Conservation (phyloP, 2,888 invertebrate genomes). For the Cordilura impudica region DNA sequence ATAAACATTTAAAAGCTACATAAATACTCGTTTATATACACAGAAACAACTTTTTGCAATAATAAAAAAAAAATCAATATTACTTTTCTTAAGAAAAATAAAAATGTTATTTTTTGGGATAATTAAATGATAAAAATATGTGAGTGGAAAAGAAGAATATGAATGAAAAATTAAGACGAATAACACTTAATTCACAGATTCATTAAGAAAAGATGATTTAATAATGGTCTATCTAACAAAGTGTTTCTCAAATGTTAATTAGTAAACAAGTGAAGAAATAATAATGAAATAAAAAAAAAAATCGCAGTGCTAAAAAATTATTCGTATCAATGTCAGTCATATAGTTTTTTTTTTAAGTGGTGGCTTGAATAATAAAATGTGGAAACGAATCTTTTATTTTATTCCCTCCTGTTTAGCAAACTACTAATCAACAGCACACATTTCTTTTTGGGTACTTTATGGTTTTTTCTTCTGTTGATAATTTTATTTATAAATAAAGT, state of each 20-base stretch:
- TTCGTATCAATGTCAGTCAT: background rate
- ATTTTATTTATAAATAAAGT: background rate
- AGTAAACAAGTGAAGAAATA: background rate
- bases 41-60: background rate
- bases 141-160: constrained; percentile 2
- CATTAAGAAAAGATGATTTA: background rate
- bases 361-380: constrained; percentile 8
- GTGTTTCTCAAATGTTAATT: background rate
- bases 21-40: constrained; percentile 3
- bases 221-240: background rate
- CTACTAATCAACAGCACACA: background rate
- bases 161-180: background rate
- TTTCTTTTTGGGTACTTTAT: background rate
- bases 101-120: background rate
- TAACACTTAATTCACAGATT: background rate
- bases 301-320: constrained; percentile 15
- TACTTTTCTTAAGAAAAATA: background rate
- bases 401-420: constrained; percentile 10
- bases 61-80: constrained; percentile 41
- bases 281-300: background rate
- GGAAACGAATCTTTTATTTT: background rate
- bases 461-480: background rate
- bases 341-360: background rate
- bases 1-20: constrained; percentile 13
- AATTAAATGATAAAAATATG: constrained; percentile 16